Evolutionary conservation across 2,797 vertebrate genomes (phyloP).

Genomic region (Syngnathus acus): DNA sequence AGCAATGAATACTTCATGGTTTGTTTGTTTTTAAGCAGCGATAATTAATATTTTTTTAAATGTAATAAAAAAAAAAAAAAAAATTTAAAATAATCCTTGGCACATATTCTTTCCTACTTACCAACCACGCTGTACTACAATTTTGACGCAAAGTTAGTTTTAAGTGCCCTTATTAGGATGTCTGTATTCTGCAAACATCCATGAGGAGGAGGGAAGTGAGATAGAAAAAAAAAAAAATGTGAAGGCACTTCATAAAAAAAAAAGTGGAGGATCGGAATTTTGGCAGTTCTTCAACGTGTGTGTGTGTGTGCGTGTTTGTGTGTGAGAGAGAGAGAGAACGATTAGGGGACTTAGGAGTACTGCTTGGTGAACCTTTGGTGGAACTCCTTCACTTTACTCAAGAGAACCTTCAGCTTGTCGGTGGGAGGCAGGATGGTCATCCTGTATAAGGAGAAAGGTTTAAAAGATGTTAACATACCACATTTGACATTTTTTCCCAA

Average conservation of each 20-base stretch:
- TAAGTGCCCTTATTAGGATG: constrained; percentile 7
- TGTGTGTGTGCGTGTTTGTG: background rate
- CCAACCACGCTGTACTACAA: background rate
- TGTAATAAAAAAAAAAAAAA: background rate
- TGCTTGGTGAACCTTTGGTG: constrained; percentile 75
- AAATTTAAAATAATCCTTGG: constrained; percentile 5
- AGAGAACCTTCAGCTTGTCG: constrained; percentile 77
- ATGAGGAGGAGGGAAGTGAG: constrained; percentile 35
- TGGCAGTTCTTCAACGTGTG: background rate
- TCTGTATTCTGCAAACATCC: constrained; percentile 18
- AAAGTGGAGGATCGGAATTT: background rate
- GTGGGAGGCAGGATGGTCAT: constrained; percentile 85
- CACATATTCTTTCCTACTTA: constrained; percentile 19
- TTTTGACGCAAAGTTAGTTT: background rate
- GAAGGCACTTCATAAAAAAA: constrained; percentile 52
- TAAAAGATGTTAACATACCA: background rate
- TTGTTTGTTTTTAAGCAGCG: constrained; percentile 25
- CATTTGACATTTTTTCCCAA: too few relatives aligned
- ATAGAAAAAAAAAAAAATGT: constrained; percentile 20
- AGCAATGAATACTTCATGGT: constrained; percentile 28
- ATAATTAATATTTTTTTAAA: background rate
- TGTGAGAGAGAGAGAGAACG: background rate
- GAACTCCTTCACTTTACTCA: constrained; percentile 82
- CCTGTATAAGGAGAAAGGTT: constrained; percentile 47
- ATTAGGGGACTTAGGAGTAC: constrained; percentile 64